A percentile compares a stretch with the other conserved stretches of the same genome.
Evolutionary conservation across 2,113 vertebrate genomes (phyloP).

Genomic region (Felis chaus): DNA sequence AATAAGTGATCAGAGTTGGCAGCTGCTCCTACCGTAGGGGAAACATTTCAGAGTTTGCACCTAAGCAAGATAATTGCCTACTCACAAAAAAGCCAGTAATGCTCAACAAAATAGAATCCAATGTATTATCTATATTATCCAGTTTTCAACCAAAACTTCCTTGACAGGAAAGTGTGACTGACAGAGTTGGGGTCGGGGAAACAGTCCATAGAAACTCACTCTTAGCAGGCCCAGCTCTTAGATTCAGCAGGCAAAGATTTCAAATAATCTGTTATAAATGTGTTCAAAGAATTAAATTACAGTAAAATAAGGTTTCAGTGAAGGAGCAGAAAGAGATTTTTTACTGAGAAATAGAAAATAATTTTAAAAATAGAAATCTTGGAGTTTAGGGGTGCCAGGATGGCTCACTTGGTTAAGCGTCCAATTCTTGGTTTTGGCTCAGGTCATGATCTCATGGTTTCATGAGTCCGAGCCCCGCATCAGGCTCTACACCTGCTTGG

Average conservation of each 20-base stretch:
- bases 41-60: not conserved
- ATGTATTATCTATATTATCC: not conserved
- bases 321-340: not conserved
- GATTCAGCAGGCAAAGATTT: not conserved
- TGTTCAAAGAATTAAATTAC: not conserved
- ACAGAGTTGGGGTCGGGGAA: not conserved
- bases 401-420: no score
- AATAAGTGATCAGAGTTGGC: not conserved
- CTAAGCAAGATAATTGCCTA: not conserved
- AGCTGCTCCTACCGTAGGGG: not conserved
- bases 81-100: not conserved
- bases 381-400: not conserved
- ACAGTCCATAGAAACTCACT: not conserved
- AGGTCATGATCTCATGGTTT: no score
- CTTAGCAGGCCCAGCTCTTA: not conserved
- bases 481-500: no score
- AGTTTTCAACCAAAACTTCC: constrained; percentile 28
- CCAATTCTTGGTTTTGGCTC: no score
- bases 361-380: constrained; percentile 34
- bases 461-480: no score
- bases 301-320: not conserved
- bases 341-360: not conserved
- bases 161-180: not conserved
- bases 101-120: not conserved
- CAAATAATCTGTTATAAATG: not conserved